Evolutionary conservation across 2,888 invertebrate species (phyloP).

Genomic region (Lymantria monacha): DNA sequence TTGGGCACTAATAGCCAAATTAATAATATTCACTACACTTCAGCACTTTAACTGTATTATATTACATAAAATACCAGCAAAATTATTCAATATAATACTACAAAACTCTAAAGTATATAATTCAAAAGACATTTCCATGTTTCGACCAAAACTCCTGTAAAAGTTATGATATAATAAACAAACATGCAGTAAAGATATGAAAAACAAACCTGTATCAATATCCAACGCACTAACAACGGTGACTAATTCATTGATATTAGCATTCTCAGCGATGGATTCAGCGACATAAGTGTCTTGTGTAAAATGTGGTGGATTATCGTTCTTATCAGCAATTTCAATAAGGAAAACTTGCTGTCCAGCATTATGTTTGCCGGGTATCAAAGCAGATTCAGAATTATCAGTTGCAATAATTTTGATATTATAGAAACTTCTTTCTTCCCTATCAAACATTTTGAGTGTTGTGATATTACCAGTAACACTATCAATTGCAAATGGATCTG

Average conservation of each 20-base stretch:
- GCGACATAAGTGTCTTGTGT: slow-evolving; percentile 88
- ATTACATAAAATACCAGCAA: too few species aligned
- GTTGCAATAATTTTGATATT: slow-evolving; percentile 94
- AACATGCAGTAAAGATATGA: background rate
- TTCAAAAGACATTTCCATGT: too few species aligned
- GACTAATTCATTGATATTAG: slow-evolving; percentile 91
- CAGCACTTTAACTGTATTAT: too few species aligned
- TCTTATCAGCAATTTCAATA: slow-evolving; percentile 96
- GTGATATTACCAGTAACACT: slow-evolving; percentile 93
- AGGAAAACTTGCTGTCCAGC: slow-evolving; percentile 90
- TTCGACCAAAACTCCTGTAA: too few species aligned
- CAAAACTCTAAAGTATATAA: too few species aligned
- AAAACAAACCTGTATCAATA: slow-evolving; percentile 86
- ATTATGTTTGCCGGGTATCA: slow-evolving; percentile 86
- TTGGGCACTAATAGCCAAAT: too few species aligned
- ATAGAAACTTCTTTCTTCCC: slow-evolving; percentile 92
- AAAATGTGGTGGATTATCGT: slow-evolving; percentile 97
- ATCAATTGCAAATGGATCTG: slow-evolving; percentile 92
- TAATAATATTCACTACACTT: too few species aligned
- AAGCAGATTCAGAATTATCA: slow-evolving; percentile 93
- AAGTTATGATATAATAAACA: background rate
- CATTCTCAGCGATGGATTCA: slow-evolving; percentile 90
- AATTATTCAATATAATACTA: too few species aligned
- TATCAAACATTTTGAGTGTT: slow-evolving; percentile 90
- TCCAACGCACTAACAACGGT: slow-evolving; percentile 94